Evolutionary conservation across 2,113 vertebrate species (phyloP).

Genomic region (Centropus unirufus): DNA sequence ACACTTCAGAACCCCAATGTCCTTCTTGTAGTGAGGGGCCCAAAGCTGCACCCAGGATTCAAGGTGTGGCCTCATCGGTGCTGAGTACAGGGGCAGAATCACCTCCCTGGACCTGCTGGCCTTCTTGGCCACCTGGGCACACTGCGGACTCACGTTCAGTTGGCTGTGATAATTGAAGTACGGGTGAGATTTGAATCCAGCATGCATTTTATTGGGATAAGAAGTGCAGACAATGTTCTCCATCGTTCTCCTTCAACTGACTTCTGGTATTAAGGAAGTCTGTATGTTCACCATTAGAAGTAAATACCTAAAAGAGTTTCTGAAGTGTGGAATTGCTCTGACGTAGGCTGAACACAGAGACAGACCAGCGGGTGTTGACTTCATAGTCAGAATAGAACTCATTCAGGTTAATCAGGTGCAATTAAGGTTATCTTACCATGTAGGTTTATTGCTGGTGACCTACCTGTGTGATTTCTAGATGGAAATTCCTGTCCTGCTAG

Average conservation of each 20-base stretch:
- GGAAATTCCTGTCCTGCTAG: background rate
- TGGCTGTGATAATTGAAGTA: background rate
- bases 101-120: too few relatives aligned
- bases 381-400: background rate
- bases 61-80: too few relatives aligned
- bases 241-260: background rate
- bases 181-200: background rate
- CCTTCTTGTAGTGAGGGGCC: too few relatives aligned
- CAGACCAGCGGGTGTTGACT: background rate
- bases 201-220: background rate
- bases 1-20: too few relatives aligned
- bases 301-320: background rate
- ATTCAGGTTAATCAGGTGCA: constrained; percentile 1
- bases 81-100: too few relatives aligned
- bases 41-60: too few relatives aligned
- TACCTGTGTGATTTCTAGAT: background rate
- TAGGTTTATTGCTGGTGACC: background rate
- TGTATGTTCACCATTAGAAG: background rate
- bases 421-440: background rate
- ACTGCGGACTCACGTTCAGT: too few relatives aligned
- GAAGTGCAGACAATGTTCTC: background rate
- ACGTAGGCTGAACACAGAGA: background rate
- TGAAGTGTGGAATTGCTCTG: background rate
- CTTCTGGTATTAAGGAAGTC: background rate
- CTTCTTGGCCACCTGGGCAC: too few relatives aligned